These are phyloP conservation scores for Siniperca knerii DNA, from an alignment of 2,113 vertebrate species.

Conservation along the genomic window DNA sequence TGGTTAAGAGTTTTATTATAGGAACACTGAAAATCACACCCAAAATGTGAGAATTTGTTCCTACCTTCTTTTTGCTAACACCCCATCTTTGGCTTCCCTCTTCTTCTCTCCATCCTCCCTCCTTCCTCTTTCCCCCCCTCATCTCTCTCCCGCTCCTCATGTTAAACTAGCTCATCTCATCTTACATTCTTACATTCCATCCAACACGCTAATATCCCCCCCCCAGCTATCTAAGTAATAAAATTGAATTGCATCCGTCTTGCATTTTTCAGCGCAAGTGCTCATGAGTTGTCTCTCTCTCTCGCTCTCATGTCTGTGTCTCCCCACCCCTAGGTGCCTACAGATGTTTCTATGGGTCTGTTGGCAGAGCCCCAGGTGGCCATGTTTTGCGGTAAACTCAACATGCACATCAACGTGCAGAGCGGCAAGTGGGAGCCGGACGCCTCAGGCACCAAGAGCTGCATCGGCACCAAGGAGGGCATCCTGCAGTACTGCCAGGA, in stretches of 20 bases:
- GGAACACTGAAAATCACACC: not conserved
- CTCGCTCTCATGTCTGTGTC: not conserved
- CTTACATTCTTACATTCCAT: constrained; percentile 49
- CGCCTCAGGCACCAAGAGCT: constrained; percentile 91
- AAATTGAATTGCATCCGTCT: constrained; percentile 63
- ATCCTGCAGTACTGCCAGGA: constrained; percentile 98
- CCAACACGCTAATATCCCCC: constrained; percentile 37
- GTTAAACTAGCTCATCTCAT: constrained; percentile 36
- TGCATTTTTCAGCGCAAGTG: constrained; percentile 43
- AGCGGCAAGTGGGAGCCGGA: constrained; percentile 96
- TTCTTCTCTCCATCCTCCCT: not conserved
- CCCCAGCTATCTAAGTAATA: constrained; percentile 38
- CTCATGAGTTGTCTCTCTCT: constrained; percentile 32
- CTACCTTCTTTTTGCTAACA: not conserved
- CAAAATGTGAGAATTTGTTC: not conserved
- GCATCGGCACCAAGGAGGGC: constrained; percentile 94
- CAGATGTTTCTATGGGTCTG: constrained; percentile 92
- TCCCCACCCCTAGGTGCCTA: constrained; percentile 87
- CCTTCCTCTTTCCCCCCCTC: not conserved
- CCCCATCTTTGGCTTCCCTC: not conserved
- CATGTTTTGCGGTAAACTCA: constrained; percentile 98
- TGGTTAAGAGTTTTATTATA: not conserved
- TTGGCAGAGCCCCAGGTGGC: constrained; percentile 97
- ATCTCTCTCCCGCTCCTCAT: not conserved
- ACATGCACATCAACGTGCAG: constrained; percentile 99